Conservation (phyloP, 2,888 invertebrate genomes). For the Callimorpha dominula region DNA sequence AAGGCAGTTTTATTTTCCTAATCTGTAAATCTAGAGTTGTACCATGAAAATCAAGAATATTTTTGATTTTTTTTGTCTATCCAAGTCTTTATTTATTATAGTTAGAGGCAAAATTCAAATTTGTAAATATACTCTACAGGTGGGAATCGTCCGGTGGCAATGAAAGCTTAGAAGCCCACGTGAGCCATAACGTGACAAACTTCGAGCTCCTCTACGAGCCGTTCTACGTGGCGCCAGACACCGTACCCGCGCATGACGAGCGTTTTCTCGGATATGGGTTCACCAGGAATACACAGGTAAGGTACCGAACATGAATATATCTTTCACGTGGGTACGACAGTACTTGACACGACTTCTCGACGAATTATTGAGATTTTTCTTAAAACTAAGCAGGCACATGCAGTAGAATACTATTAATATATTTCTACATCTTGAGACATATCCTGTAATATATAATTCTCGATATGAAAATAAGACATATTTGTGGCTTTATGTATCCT, state of each 20-base stretch:
- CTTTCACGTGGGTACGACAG: background rate
- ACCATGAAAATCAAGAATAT: too few relatives aligned
- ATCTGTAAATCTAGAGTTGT: too few relatives aligned
- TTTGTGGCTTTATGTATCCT: background rate
- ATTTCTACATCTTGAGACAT: background rate
- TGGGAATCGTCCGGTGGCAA: conserved; percentile 89
- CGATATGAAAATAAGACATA: background rate
- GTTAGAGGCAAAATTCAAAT: background rate
- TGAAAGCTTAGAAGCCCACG: conserved; percentile 88
- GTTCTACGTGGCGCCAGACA: conserved; percentile 94
- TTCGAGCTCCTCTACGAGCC: conserved; percentile 96
- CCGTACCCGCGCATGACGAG: conserved; percentile 94
- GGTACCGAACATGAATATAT: background rate
- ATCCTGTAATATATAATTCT: too few relatives aligned
- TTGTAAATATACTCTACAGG: conserved; percentile 46
- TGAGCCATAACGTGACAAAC: conserved; percentile 95
- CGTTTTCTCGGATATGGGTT: conserved; percentile 96
- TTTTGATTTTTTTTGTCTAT: too few relatives aligned
- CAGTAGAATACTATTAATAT: too few relatives aligned
- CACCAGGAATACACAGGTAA: conserved; percentile 96
- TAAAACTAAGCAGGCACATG: background rate
- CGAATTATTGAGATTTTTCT: background rate
- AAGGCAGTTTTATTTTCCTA: background rate
- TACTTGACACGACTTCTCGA: background rate
- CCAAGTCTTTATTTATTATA: background rate